Evolutionary conservation across 2,888 invertebrate genomes (phyloP).

Genomic region (Heliconius ismenius): DNA sequence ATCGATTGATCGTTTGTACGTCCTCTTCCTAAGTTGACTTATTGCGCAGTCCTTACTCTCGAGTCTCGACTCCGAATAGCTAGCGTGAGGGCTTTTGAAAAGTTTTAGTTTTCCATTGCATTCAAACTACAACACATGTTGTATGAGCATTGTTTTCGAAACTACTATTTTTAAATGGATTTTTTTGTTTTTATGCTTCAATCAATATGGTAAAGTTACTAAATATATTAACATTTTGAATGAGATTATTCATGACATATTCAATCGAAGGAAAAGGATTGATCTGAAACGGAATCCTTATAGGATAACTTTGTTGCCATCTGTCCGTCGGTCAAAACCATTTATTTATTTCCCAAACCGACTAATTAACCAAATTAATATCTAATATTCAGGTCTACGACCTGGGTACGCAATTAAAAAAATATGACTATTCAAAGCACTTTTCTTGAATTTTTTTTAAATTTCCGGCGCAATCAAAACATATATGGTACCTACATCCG

Average conservation of each 20-base stretch:
- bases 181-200: not conserved
- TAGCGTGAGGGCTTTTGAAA: conserved; percentile 18
- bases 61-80: conserved; percentile 5
- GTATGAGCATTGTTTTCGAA: not conserved
- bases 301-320: too few relatives aligned
- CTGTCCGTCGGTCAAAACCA: too few relatives aligned
- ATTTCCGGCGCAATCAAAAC: too few relatives aligned
- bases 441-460: too few relatives aligned
- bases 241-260: not conserved
- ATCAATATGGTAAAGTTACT: not conserved
- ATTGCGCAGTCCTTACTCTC: conserved; percentile 19
- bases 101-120: conserved; percentile 16
- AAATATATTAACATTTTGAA: not conserved
- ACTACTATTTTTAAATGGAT: not conserved
- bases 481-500: too few relatives aligned
- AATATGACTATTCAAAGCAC: too few relatives aligned
- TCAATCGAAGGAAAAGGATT: not conserved
- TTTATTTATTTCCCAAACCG: too few relatives aligned
- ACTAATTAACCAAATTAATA: too few relatives aligned
- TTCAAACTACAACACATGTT: conserved; percentile 9
- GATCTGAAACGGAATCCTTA: not conserved
- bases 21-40: conserved; percentile 30
- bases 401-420: too few relatives aligned
- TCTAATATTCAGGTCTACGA: too few relatives aligned
- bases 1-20: conserved; percentile 37